phyloP scores from a whole-genome alignment of 2,888 invertebrate genomes.

The Allophyes oxyacanthae region DNA sequence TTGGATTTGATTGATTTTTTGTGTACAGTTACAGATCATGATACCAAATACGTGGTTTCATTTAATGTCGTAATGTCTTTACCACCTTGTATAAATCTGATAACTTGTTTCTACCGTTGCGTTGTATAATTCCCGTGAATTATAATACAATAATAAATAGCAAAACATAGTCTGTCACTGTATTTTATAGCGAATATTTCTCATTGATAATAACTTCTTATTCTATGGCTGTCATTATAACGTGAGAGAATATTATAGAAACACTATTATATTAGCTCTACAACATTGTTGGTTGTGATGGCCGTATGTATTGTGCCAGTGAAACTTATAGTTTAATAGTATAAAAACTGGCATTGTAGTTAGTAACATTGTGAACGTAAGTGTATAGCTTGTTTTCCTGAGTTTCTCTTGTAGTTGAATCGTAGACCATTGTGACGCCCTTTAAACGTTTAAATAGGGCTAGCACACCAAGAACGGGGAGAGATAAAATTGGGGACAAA shows the following conservation, averaged over 20 bases:
- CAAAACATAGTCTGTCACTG: slow-evolving; percentile 33
- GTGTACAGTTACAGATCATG: too few relatives aligned
- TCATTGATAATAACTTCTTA: slow-evolving; percentile 52
- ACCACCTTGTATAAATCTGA: too few relatives aligned
- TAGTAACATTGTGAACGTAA: slow-evolving; percentile 16
- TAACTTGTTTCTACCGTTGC: slow-evolving; percentile 5
- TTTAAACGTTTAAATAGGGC: too few relatives aligned
- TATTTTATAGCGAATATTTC: slow-evolving; percentile 48
- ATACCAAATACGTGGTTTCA: too few relatives aligned
- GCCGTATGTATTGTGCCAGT: slow-evolving; percentile 34
- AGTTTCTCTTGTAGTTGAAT: slow-evolving; percentile 14
- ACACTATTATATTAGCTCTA: slow-evolving; percentile 43
- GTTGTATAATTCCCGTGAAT: slow-evolving; percentile 20
- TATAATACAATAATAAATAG: slow-evolving; percentile 36
- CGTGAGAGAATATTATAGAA: slow-evolving; percentile 57
- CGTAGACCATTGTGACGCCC: too few relatives aligned
- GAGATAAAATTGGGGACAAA: too few relatives aligned
- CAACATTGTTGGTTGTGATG: slow-evolving; percentile 51
- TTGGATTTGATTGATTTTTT: too few relatives aligned
- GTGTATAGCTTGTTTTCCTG: slow-evolving; percentile 2
- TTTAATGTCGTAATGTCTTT: too few relatives aligned
- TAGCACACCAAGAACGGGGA: too few relatives aligned
- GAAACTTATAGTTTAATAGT: slow-evolving; percentile 49
- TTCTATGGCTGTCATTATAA: slow-evolving; percentile 43
- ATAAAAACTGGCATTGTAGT: slow-evolving; percentile 45